Percentiles rank a stretch among this genome's conserved stretches.
Evolutionary conservation across 2,113 vertebrate species (phyloP).

Genomic region (Phoenicopterus ruber): DNA sequence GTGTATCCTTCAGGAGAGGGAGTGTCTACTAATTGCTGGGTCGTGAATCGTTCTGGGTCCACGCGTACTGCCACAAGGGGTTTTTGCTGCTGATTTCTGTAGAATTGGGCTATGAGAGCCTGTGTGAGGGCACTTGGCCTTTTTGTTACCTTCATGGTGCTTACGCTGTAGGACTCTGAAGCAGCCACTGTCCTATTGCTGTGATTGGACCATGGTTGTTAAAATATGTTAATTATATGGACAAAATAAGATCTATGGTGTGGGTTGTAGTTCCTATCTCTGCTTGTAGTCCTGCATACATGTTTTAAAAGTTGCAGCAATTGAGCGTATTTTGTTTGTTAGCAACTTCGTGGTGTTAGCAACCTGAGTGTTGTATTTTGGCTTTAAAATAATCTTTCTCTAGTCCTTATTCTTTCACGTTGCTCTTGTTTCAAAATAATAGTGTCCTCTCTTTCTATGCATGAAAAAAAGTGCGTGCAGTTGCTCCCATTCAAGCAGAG

Average conservation of each 20-base stretch:
- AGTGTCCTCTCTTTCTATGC: background rate
- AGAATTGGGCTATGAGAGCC: background rate
- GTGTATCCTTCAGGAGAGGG: background rate
- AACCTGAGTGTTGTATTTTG: background rate
- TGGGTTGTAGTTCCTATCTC: background rate
- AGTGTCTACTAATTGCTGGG: background rate
- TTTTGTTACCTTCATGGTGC: background rate
- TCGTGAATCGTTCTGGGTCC: rapidly evolving
- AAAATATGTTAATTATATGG: background rate
- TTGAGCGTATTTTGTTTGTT: background rate
- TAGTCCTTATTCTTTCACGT: background rate
- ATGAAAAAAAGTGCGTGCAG: background rate
- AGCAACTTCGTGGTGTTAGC: background rate
- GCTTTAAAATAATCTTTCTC: background rate
- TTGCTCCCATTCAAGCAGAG: background rate
- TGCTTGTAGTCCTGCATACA: background rate
- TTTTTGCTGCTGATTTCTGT: background rate
- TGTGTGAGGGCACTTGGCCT: background rate
- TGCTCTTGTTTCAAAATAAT: background rate
- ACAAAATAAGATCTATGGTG: background rate
- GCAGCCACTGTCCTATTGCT: background rate
- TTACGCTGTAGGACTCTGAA: background rate
- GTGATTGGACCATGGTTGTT: background rate
- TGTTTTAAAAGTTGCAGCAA: background rate
- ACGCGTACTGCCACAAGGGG: background rate